Evolutionary conservation across 1,140 invertebrate species (phyloP).

Genomic region (Drosophila mauritiana): DNA sequence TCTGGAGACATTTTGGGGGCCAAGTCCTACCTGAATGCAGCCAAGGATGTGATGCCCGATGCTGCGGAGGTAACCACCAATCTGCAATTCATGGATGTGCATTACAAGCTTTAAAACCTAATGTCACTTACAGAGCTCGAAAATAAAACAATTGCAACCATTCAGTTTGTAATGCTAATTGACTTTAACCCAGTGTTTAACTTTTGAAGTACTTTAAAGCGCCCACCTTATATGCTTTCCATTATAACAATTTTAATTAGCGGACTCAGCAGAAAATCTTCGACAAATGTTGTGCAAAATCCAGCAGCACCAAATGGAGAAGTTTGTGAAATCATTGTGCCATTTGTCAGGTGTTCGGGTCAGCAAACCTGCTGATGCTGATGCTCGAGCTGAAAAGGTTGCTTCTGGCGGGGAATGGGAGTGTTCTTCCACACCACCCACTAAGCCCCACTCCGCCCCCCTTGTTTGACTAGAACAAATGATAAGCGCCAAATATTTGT

Average conservation of each 20-base stretch:
- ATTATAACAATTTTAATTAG: slow-evolving; percentile 32
- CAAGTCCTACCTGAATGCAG: slow-evolving; percentile 79
- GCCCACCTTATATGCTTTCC: slow-evolving; percentile 18
- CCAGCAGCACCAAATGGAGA: background rate
- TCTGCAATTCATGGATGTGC: slow-evolving; percentile 75
- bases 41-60: slow-evolving; percentile 69
- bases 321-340: slow-evolving; percentile 27
- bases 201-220: slow-evolving; percentile 7
- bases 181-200: slow-evolving; percentile 9
- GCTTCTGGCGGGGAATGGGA: slow-evolving; percentile 43
- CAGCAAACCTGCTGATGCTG: slow-evolving; percentile 39
- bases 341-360: slow-evolving; percentile 48
- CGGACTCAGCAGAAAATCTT: slow-evolving; percentile 28
- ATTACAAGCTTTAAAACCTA: slow-evolving; percentile 67
- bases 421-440: slow-evolving; percentile 1
- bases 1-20: slow-evolving; percentile 69
- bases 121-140: no score
- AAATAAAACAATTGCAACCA: background rate
- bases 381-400: no score
- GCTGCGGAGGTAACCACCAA: slow-evolving; percentile 64
- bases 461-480: slow-evolving; percentile 64
- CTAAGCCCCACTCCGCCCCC: background rate
- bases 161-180: background rate
- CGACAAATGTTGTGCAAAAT: slow-evolving; percentile 34
- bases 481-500: slow-evolving; percentile 80